Evolutionary conservation across 2,888 invertebrate species (phyloP).

Genomic region (Epiblema foenella): DNA sequence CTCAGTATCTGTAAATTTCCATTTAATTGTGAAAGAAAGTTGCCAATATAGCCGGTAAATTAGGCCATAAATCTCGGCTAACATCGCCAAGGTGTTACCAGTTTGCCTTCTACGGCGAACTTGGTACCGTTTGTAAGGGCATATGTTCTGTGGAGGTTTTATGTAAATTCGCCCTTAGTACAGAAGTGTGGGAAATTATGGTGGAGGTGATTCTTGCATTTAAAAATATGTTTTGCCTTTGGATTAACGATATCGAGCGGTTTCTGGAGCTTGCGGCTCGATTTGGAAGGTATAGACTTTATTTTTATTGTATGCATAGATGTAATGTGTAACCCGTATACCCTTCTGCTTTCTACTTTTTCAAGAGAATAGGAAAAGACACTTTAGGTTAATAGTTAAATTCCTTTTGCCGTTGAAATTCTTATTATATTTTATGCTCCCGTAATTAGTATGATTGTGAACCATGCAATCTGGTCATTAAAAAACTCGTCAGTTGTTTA

Average conservation of each 20-base stretch:
- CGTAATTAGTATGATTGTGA: too few relatives aligned
- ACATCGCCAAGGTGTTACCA: constrained; percentile 45
- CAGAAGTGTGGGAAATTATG: constrained; percentile 10
- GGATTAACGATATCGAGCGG: constrained; percentile 4
- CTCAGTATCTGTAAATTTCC: constrained; percentile 42
- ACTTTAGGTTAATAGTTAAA: too few relatives aligned
- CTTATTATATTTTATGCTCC: too few relatives aligned
- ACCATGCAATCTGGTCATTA: too few relatives aligned
- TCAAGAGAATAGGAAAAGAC: too few relatives aligned
- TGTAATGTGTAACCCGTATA: too few relatives aligned
- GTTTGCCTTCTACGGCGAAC: constrained; percentile 21
- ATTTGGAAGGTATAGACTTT: background rate
- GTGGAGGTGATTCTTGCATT: constrained; percentile 12
- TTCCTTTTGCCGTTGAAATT: too few relatives aligned
- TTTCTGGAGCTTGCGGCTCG: background rate
- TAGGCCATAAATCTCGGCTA: constrained; percentile 50
- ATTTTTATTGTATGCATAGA: too few relatives aligned
- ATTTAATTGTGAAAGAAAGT: constrained; percentile 49
- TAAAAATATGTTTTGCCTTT: background rate
- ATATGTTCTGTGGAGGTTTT: constrained; percentile 15
- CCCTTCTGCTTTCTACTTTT: too few relatives aligned
- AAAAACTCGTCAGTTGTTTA: too few relatives aligned
- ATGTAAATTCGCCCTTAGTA: constrained; percentile 24
- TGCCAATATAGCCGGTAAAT: constrained; percentile 50
- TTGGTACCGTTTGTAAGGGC: constrained; percentile 12